These are phyloP conservation scores for Philaethria dido DNA, from an alignment of 2,888 invertebrate genomes.

Conservation along the genomic window DNA sequence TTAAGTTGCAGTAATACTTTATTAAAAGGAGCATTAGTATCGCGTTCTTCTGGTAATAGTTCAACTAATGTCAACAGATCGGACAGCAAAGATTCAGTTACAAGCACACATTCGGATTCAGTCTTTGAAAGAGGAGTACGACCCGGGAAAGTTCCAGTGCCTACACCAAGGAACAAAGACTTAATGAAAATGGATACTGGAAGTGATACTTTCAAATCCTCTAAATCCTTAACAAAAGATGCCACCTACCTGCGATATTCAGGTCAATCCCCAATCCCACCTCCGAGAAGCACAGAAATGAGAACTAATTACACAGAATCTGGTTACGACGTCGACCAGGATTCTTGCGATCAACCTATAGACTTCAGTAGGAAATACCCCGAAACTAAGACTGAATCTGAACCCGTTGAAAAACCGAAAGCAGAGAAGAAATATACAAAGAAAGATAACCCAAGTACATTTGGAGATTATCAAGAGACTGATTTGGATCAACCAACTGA, in stretches of 20 bases:
- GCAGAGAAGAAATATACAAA: constrained; percentile 64
- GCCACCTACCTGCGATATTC: constrained; percentile 64
- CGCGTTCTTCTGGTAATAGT: constrained; percentile 72
- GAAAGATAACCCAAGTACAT: constrained; percentile 70
- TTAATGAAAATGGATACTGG: constrained; percentile 70
- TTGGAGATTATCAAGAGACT: constrained; percentile 92
- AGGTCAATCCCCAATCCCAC: constrained; percentile 72
- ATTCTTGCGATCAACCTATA: constrained; percentile 88
- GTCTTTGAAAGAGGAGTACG: constrained; percentile 87
- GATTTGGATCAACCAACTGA: constrained; percentile 96
- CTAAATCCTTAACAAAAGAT: constrained; percentile 66
- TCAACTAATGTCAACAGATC: constrained; percentile 86
- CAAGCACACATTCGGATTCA: constrained; percentile 91
- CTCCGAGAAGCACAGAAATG: constrained; percentile 75
- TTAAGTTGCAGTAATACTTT: constrained; percentile 79
- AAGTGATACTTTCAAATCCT: constrained; percentile 62
- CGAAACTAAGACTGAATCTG: constrained; percentile 78
- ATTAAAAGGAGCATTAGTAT: constrained; percentile 71
- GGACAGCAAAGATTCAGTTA: constrained; percentile 92
- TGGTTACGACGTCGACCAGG: constrained; percentile 85
- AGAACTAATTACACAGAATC: constrained; percentile 83
- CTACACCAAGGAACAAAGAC: constrained; percentile 76
- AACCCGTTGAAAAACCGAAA: constrained; percentile 62
- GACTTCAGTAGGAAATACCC: constrained; percentile 90
- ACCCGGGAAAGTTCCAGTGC: constrained; percentile 78